Conservation (phyloP, 2,797 vertebrate species). For the Parotocinclus haroldoi region DNA sequence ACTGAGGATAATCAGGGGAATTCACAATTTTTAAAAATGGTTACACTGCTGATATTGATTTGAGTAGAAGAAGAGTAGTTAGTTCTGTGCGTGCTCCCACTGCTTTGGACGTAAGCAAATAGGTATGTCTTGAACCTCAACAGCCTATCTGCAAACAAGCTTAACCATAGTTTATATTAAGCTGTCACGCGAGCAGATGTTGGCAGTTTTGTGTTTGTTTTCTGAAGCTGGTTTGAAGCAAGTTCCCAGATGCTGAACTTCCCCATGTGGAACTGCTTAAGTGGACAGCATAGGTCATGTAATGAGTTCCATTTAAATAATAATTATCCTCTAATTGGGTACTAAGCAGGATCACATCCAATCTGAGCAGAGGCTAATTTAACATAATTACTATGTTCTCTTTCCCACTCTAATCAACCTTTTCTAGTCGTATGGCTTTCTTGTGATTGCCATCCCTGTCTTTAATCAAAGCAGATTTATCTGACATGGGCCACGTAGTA, state of each 20-base stretch:
- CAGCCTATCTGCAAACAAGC: neutral
- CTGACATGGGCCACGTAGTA: neutral
- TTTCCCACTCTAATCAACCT: slow-evolving; percentile 32
- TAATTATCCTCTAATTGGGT: slow-evolving; percentile 52
- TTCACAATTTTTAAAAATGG: too few species aligned
- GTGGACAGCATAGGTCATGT: slow-evolving; percentile 26
- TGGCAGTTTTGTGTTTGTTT: slow-evolving; percentile 25
- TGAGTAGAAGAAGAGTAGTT: too few species aligned
- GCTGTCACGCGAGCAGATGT: slow-evolving; percentile 21
- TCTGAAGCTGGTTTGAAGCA: slow-evolving; percentile 17
- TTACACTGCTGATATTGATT: too few species aligned
- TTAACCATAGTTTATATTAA: slow-evolving; percentile 25
- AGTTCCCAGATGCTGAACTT: slow-evolving; percentile 35
- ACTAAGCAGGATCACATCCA: slow-evolving; percentile 38
- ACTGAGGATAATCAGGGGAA: too few species aligned
- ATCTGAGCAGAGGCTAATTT: slow-evolving; percentile 45
- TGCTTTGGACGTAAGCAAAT: too few species aligned
- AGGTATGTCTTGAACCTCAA: neutral
- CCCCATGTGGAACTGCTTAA: slow-evolving; percentile 46
- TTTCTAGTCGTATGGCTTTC: slow-evolving; percentile 11
- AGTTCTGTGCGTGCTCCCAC: too few species aligned
- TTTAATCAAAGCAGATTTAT: neutral
- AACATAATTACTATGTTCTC: slow-evolving; percentile 41
- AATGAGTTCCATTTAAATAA: slow-evolving; percentile 42
- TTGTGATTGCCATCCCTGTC: slow-evolving; percentile 9